phyloP scores from a whole-genome alignment of 2,888 invertebrate species.

The Lasioglossum malachurum region DNA sequence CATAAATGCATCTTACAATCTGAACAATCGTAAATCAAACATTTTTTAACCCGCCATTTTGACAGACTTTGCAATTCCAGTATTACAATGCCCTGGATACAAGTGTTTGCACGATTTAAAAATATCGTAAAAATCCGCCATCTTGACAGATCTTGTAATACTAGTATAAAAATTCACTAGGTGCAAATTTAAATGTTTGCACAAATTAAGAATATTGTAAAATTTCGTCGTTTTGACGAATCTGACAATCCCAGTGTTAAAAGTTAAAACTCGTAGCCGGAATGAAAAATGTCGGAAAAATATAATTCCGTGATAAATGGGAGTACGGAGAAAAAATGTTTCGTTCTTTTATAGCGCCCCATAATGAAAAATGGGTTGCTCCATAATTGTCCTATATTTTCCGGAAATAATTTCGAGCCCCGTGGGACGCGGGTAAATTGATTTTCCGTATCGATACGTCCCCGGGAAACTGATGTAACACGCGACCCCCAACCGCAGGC shows the following conservation, averaged over 20 bases:
- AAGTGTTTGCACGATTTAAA: not conserved
- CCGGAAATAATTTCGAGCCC: constrained; percentile 29
- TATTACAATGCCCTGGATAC: not conserved
- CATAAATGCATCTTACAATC: not conserved
- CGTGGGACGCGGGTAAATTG: constrained; percentile 65
- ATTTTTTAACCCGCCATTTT: too few relatives aligned
- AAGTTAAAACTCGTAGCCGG: not conserved
- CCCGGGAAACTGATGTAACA: constrained; percentile 31
- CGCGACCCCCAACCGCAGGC: not conserved
- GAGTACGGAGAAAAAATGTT: not conserved
- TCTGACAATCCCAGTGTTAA: not conserved
- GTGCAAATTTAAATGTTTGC: not conserved
- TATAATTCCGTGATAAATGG: not conserved
- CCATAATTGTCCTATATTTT: not conserved
- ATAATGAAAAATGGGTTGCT: not conserved
- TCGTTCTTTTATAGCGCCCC: not conserved
- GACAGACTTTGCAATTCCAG: too few relatives aligned
- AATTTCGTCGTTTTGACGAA: not conserved
- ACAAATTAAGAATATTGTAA: not conserved
- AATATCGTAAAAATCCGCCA: not conserved
- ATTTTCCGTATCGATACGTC: constrained; percentile 43
- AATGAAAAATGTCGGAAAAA: not conserved
- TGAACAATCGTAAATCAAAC: not conserved
- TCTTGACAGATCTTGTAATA: not conserved
- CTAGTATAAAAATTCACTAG: not conserved